Conservation (phyloP, 2,113 vertebrate genomes). For the Neotoma lepida region DNA sequence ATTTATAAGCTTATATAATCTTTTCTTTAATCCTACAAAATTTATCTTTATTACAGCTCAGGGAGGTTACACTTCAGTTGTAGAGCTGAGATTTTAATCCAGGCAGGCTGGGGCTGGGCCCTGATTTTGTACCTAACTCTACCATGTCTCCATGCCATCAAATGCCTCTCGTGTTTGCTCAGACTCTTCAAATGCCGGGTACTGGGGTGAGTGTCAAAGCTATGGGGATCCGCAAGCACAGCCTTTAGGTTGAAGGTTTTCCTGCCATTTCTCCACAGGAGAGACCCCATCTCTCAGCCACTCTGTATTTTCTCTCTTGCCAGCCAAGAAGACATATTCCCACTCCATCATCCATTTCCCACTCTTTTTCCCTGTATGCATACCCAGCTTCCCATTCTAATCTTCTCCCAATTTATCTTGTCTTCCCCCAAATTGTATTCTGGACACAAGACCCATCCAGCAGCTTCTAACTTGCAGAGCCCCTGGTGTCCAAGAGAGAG, state of each 20-base stretch:
- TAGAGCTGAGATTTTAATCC: background rate
- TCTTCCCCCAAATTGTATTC: background rate
- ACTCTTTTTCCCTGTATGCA: background rate
- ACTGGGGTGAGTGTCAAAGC: background rate
- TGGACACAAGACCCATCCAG: background rate
- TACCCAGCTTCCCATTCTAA: background rate
- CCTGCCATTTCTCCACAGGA: background rate
- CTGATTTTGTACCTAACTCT: background rate
- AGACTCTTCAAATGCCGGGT: background rate
- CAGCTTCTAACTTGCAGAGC: background rate
- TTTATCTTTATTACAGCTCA: background rate
- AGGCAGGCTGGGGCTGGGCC: background rate
- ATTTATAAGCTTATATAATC: background rate
- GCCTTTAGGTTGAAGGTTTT: background rate
- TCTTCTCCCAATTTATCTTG: accelerated
- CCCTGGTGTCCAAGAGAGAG: background rate
- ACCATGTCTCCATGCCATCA: background rate
- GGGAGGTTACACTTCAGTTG: background rate
- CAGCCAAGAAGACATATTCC: background rate
- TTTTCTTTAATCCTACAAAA: background rate
- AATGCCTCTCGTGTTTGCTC: background rate
- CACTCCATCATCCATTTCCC: background rate
- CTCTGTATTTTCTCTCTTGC: background rate
- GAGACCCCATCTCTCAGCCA: background rate
- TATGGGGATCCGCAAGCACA: background rate